Base-by-base conservation (phyloP, 2,888 invertebrate genomes). In the Lumbricus terrestris region DNA sequence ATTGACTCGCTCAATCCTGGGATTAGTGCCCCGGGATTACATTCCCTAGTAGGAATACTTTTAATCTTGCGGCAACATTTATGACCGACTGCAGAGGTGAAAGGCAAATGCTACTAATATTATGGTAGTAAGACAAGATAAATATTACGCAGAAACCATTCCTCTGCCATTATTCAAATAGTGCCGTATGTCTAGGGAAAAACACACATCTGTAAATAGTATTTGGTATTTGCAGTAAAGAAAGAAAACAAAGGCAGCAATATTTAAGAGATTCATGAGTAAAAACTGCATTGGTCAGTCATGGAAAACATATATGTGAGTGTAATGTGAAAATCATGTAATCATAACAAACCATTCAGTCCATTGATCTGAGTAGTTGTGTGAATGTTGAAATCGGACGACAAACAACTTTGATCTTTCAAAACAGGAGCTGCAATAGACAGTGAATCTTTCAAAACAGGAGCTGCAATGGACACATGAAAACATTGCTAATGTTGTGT, bases 321-420 rank as follows among this genome's bases (percentile, higher is more conserved):
- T 40, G 16, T 16, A 23, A 6, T 1, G 23, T 47, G 47, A 47
- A 20, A 47, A 47, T n/a, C n/a, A 47, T 23, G 23, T 47, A 2
- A 47, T 47, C 47, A 47, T 47, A 8, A 90, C 90, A 83, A 15
- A 90, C 90, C 90, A 47, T 47, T 90, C 34, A 90, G 42, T 85
- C 90, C 90, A 88, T 90, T 90, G 85, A 90, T 54, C 40, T 69
- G 69, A 40, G 82, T 47, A 88, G 88, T 82, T 29, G 88, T 47
- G 47, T 88, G 90, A 47, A 88, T 47, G 85, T 90, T 90, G 90
- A 90, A 90, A 82, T 90, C 90, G 85, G 85, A 85, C 23, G 85
- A 37, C 85, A 85, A 37, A 83, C 83, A 83, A 37, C 85, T 85
- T 85, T 85, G 85, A 85, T 85, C 85, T 37, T 85, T 85, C 37